Base-by-base conservation (phyloP, 37 sponge, comb jelly and placozoan species). In the Beroe ovata region DNA sequence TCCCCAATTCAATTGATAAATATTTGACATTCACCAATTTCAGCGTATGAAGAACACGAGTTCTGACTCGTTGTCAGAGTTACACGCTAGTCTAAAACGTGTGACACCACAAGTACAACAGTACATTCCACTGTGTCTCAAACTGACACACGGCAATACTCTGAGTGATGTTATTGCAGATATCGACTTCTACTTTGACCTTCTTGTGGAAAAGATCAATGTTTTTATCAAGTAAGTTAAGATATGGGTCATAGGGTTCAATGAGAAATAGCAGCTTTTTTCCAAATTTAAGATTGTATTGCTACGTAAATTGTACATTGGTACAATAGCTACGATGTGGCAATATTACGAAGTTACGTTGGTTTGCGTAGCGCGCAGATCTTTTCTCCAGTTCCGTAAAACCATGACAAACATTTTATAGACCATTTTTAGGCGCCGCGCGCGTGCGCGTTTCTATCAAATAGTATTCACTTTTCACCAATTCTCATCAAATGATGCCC, bases 141-240 rank as follows among this genome's bases (percentile, higher is more conserved):
- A 77, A 3, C 28, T 39, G 1, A 77, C 84, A n/a, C 18, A 42
- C 14, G 42, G 54, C 14, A 29, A 66, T 32, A 42, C 84, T 8
- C 47, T 77, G 35, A 25, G 20, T 4, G 84, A 77, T 77, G 54
- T 42, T 19, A 54, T 77, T 3, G 26, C 84, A 77, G 84, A 42
- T 4, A 77, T 77, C 0, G 84, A 77, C 54, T 77, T 77, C 21
- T 77, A 77, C 47, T 77, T 77, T 36, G 84, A 77, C 21, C 84
- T 77, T 1, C 84, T 77, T 2, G 84, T 77, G 23, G 84, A 77
- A 25, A 77, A 77, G 22, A 77, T 77, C 16, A 42, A 42, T 26
- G 33, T 23, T 41, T 42, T 77, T 28, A 77, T 77, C 84, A 77
- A 36, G 84, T 38, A 19, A 6, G 71, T 69, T 25, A n/a, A n/a